These are phyloP conservation scores for Lycaon pictus DNA, from an alignment of 2,113 vertebrate genomes.

Conservation along the genomic window DNA sequence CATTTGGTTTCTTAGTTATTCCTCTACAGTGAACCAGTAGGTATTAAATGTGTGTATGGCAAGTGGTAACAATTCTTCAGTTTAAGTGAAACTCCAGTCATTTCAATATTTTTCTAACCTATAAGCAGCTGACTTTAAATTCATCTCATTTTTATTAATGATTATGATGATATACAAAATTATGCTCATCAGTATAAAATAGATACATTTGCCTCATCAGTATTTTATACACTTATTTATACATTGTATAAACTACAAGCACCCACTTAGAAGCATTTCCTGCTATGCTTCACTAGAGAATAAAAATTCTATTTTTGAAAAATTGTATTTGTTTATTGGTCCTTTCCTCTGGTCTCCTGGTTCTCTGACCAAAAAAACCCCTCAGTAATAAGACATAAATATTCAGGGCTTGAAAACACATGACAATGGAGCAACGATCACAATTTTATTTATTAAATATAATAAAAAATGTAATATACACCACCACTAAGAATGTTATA, in stretches of 20 bases:
- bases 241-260: constrained; percentile 75
- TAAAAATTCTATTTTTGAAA: constrained; percentile 57
- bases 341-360: constrained; percentile 25
- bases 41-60: background rate
- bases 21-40: background rate
- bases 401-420: background rate
- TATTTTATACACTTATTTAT: constrained; percentile 61
- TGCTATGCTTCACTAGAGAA: constrained; percentile 58
- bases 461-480: background rate
- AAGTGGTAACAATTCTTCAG: constrained; percentile 80
- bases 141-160: constrained; percentile 84
- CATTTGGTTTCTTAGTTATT: constrained; percentile 77
- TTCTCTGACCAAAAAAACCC: background rate
- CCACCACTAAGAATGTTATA: background rate
- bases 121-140: constrained; percentile 80
- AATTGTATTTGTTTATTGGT: constrained; percentile 12
- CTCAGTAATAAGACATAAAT: constrained; percentile 19
- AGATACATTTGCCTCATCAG: background rate
- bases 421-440: background rate
- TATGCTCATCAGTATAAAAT: constrained; percentile 77
- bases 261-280: constrained; percentile 75
- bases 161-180: constrained; percentile 78
- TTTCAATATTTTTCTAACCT: constrained; percentile 83
- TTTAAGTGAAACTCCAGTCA: constrained; percentile 82
- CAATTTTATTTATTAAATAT: constrained; percentile 17